These are phyloP conservation scores for Drosophila chauvacae DNA, from an alignment of 1,140 invertebrate species.

Conservation along the genomic window DNA sequence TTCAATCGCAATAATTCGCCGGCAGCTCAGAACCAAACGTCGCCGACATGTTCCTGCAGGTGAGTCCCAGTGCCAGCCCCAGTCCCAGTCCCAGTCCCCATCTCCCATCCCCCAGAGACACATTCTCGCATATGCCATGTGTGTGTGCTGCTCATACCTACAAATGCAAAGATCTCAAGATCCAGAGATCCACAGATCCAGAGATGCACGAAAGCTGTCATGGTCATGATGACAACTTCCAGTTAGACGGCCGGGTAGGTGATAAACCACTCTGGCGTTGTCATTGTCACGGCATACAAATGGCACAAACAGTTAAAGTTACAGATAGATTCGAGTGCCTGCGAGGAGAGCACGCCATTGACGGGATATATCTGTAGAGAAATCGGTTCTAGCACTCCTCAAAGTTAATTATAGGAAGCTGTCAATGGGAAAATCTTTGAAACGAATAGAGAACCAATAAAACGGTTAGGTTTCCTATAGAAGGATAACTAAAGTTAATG, in stretches of 20 bases:
- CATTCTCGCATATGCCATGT: slow-evolving; percentile 3
- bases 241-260: slow-evolving; percentile 59
- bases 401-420: not conserved
- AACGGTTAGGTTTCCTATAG: accelerated
- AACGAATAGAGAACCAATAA: not conserved
- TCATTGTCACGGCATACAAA: slow-evolving; percentile 72
- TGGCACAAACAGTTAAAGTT: slow-evolving; percentile 64
- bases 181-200: slow-evolving; percentile 15
- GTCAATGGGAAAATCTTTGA: not conserved
- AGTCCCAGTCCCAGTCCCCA: not conserved
- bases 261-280: slow-evolving; percentile 54
- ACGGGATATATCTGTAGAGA: slow-evolving; percentile 14
- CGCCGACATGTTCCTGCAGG: slow-evolving; percentile 81
- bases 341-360: slow-evolving; percentile 43
- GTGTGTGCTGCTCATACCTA: slow-evolving; percentile 12
- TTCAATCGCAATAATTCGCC: slow-evolving; percentile 83
- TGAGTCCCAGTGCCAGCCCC: slow-evolving; percentile 36
- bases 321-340: slow-evolving; percentile 51
- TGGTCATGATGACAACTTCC: slow-evolving; percentile 67
- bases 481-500: not conserved
- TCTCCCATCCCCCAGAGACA: slow-evolving; percentile 23
- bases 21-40: slow-evolving; percentile 72
- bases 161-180: slow-evolving; percentile 17
- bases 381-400: not conserved
- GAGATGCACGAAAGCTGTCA: slow-evolving; percentile 56